Base-by-base conservation (phyloP, 2,888 invertebrate species). In the Spodoptera littoralis region DNA sequence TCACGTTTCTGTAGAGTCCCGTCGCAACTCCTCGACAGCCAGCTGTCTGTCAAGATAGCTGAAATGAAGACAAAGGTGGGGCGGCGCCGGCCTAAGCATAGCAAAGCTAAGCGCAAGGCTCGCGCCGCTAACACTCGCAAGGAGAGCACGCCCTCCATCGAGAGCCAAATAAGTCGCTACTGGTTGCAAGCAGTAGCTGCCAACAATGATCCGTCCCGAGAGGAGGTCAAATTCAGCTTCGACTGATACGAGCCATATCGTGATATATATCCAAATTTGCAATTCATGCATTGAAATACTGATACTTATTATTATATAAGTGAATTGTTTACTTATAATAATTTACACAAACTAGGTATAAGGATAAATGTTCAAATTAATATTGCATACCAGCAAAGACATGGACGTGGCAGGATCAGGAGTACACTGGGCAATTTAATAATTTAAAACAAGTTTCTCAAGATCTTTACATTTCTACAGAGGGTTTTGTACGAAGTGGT, bases 21-120 rank as follows among this genome's bases (percentile, higher is more conserved):
- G 98, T 9, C 95, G 98, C 46, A 98, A 98, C 89, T 98, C 98
- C 96, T 98, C 18, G 98, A 98, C 84, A 98, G 98, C 56, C 98
- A 98, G 83, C 95, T 97, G 52, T 97, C 97, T 0, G 97, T 98
- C 0, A 97, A 98, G 89, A 97, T 98, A 50, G 97, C 97, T 0
- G 98, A 98, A 89, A 95, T 97, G 94, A 97, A 97, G 84, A 97
- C 97, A 3, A 97, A 97, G 85, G 94, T 94, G 0, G 95, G 95
- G 8, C 92, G 96, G 0, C 91, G 93, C 58, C 92, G 95, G 47
- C 89, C 92, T 4, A 95, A 94, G 75, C 91, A 93, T 77, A 90
- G 81, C 83, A 95, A 92, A 65, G 89, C 92, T 58, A 88, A 93
- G 86, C 79, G 94, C 73, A 85, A 95, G 85, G 82, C 94, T 62